Base-by-base conservation (phyloP, 2,888 invertebrate species). In the Epinotia demarniana region DNA sequence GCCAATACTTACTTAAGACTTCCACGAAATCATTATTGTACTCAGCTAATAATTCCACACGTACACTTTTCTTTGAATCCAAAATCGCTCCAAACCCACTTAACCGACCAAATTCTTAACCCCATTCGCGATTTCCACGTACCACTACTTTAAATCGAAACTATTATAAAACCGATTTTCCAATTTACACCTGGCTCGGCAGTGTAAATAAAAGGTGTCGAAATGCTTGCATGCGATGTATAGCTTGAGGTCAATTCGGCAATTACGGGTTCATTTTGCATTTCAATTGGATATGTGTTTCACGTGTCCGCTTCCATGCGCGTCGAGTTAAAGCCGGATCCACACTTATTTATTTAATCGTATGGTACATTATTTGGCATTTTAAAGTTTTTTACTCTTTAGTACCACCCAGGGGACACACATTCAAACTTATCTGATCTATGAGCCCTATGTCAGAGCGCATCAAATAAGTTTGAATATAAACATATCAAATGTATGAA, bases 131-230 rank as follows among this genome's bases (percentile, higher is more conserved):
- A 9, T 18, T 58, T 69, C 58, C 46, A 16, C n/a, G 66, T 27
- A 69, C 16, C 61, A 16, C 19, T 16, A 18, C 39, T 57, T 68
- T 60, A 4, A 69, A 12, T 27, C n/a, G 46, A 53, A 68, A 46
- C 23, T 39, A 60, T 57, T 71, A 61, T 27, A 49, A 49, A 33
- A 57, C 68, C 60, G 33, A 60, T 66, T 75, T 75, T 71, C 66
- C 49, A 71, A 71, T 75, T 75, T 70, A 64, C 70, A 75, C 75
- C 69, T 63, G 33, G 49, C 69, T 46, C 23, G 55, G 55, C 23
- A 62, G 13, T 60, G 70, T 75, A 75, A 69, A 73, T 73, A 73
- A 57, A 73, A 73, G 73, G 73, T 73, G 73, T 73, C 68, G 73
- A 73, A 62, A 62, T 39, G 33, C 18, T 46, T 18, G 55, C 73